Conservation (phyloP, 2,113 vertebrate genomes). For the Lampris megalopsis region DNA sequence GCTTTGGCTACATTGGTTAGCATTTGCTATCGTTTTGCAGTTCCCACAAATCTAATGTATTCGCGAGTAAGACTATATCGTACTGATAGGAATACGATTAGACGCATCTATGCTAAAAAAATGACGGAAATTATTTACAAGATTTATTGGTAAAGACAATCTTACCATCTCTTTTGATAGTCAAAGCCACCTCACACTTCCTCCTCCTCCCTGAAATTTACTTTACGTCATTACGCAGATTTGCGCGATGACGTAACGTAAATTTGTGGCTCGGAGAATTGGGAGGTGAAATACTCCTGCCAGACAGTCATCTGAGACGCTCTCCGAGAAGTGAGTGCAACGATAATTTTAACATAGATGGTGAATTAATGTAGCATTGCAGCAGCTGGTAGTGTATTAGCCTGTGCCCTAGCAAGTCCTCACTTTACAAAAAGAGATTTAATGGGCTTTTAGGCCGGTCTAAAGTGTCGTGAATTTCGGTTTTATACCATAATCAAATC, state of each 20-base stretch:
- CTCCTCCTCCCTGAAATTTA: constrained; percentile 61
- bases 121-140: not conserved
- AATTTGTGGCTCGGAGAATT: constrained; percentile 56
- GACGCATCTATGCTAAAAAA: not conserved
- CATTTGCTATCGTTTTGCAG: not conserved
- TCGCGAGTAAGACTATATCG: not conserved
- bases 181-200: constrained; percentile 83
- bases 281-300: constrained; percentile 18
- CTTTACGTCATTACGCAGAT: constrained; percentile 34
- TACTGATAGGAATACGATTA: fast-evolving
- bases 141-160: not conserved
- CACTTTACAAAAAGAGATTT: too few relatives aligned
- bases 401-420: too few relatives aligned
- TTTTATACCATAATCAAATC: too few relatives aligned
- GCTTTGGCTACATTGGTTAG: constrained; percentile 21
- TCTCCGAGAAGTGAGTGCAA: too few relatives aligned
- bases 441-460: too few relatives aligned
- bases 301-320: too few relatives aligned
- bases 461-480: too few relatives aligned
- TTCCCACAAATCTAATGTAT: not conserved
- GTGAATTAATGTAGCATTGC: too few relatives aligned
- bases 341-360: too few relatives aligned
- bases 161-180: constrained; percentile 74
- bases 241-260: constrained; percentile 15
- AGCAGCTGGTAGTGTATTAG: too few relatives aligned